These are phyloP conservation scores for Notodonta dromedarius DNA, from an alignment of 2,888 invertebrate genomes.

Conservation along the genomic window DNA sequence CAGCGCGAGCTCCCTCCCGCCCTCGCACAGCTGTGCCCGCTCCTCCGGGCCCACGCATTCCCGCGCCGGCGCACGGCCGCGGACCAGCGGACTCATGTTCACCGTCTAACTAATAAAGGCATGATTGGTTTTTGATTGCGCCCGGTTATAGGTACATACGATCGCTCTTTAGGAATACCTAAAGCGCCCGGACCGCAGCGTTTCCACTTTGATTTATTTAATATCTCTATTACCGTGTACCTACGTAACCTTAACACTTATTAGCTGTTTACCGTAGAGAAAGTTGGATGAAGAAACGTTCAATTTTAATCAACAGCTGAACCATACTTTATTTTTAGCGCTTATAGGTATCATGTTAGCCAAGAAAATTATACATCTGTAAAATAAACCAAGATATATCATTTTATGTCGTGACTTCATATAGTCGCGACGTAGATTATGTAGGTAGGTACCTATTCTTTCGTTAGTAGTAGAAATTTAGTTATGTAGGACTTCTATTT, in stretches of 20 bases:
- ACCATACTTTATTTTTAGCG: constrained; percentile 36
- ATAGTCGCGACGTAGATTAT: no score
- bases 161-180: constrained; percentile 30
- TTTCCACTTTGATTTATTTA: constrained; percentile 33
- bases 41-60: constrained; percentile 50
- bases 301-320: constrained; percentile 41
- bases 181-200: constrained; percentile 16
- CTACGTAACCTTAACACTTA: constrained; percentile 41
- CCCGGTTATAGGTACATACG: constrained; percentile 22
- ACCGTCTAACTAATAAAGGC: constrained; percentile 54
- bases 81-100: constrained; percentile 48
- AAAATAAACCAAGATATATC: constrained; percentile 11
- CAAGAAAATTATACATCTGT: constrained; percentile 16
- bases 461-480: no score
- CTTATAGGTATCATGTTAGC: constrained; percentile 35
- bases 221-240: constrained; percentile 27
- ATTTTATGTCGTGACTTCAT: not conserved
- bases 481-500: no score
- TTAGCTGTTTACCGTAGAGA: constrained; percentile 42
- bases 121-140: constrained; percentile 64
- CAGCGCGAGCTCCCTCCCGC: constrained; percentile 55
- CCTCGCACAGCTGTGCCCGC: constrained; percentile 45
- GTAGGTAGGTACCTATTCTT: no score
- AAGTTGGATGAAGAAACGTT: constrained; percentile 41
- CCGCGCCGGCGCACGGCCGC: constrained; percentile 34